phyloP scores from a whole-genome alignment of 2,797 vertebrate genomes.

The Mionectes olivaceus region DNA sequence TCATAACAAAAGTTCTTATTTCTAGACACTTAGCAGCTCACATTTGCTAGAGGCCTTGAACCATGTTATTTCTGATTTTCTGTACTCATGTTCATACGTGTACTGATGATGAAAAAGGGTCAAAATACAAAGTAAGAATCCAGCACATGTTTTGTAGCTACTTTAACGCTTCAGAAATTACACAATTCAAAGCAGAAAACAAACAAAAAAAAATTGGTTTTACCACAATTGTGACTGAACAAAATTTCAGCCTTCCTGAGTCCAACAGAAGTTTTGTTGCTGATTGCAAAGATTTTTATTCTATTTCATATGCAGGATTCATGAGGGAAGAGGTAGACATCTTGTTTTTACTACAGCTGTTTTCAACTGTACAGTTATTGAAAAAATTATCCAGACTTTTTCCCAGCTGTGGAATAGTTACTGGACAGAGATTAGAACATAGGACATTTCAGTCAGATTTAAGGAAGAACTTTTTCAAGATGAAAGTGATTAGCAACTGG shows the following conservation, averaged over 20 bases:
- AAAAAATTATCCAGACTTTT: not conserved
- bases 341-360: not conserved
- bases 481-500: not conserved
- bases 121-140: not conserved
- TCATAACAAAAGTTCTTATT: not conserved
- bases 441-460: not conserved
- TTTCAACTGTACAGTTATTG: not conserved
- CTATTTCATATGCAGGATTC: not conserved
- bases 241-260: not conserved
- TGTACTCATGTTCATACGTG: not conserved
- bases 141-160: not conserved
- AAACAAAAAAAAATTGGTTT: not conserved
- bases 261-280: not conserved
- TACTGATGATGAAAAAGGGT: not conserved
- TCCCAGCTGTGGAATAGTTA: not conserved
- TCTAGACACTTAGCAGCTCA: not conserved
- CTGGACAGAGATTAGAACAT: not conserved
- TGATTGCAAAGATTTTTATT: not conserved
- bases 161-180: not conserved
- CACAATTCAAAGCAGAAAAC: not conserved
- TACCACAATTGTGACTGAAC: not conserved
- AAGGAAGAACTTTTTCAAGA: not conserved
- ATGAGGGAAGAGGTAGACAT: not conserved
- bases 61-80: not conserved
- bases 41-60: not conserved